Evolutionary conservation across 2,888 invertebrate species (phyloP).

Genomic region (Drosophila quinaria): DNA sequence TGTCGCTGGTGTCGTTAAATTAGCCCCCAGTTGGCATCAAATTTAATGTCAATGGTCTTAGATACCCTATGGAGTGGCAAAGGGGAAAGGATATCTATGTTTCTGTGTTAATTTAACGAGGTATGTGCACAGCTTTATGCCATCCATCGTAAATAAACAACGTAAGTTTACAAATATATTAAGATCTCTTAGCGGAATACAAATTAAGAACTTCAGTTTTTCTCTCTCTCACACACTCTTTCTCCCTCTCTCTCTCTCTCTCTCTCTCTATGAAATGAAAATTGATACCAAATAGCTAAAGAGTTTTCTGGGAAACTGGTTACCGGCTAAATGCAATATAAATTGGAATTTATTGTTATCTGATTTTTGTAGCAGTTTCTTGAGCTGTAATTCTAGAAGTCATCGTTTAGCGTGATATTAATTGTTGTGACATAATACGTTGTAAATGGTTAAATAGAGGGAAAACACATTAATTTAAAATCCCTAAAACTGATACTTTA

Average conservation of each 20-base stretch:
- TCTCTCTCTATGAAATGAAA: constrained; percentile 8
- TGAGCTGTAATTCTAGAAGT: constrained; percentile 7
- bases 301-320: constrained; percentile 16
- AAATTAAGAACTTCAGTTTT: constrained; percentile 48
- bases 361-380: constrained; percentile 20
- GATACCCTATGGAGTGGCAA: constrained; percentile 15
- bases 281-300: constrained; percentile 21
- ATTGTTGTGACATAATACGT: constrained; percentile 16
- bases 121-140: constrained; percentile 25
- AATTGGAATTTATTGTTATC: constrained; percentile 21
- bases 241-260: neutral
- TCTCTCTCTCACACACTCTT: neutral
- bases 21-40: constrained; percentile 53
- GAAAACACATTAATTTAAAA: neutral
- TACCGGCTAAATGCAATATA: constrained; percentile 2
- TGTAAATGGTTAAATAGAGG: neutral
- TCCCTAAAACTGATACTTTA: neutral
- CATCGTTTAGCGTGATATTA: constrained; percentile 7
- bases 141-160: constrained; percentile 56
- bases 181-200: constrained; percentile 24
- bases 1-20: constrained; percentile 62
- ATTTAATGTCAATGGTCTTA: constrained; percentile 43
- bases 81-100: neutral
- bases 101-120: constrained; percentile 31
- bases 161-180: constrained; percentile 40